phyloP scores from a whole-genome alignment of 2,113 vertebrate genomes.

The Microtus richardsoni region DNA sequence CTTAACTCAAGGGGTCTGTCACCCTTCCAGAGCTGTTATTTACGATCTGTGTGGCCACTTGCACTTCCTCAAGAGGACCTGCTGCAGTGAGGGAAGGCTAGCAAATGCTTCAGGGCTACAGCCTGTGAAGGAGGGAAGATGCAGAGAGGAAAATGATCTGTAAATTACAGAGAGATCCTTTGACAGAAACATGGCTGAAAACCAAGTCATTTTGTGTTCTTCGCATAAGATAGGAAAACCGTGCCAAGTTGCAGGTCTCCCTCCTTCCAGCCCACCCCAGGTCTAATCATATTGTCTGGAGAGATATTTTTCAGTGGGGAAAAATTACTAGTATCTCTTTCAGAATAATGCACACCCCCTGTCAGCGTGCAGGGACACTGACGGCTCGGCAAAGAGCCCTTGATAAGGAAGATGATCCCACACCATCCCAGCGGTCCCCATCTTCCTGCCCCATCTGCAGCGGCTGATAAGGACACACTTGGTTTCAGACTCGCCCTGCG shows the following conservation, averaged over 20 bases:
- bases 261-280: neutral
- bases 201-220: constrained; percentile 73
- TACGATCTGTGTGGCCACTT: neutral
- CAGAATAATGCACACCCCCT: constrained; percentile 73
- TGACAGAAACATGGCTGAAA: constrained; percentile 64
- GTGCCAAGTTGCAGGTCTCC: constrained; percentile 52
- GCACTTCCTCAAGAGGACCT: neutral
- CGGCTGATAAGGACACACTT: constrained; percentile 70
- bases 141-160: constrained; percentile 46
- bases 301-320: constrained; percentile 73
- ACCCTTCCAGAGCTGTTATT: neutral
- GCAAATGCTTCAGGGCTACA: neutral
- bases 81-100: neutral
- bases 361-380: constrained; percentile 68
- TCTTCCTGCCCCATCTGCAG: constrained; percentile 76
- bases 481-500: neutral
- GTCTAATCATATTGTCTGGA: constrained; percentile 75
- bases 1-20: neutral
- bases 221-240: constrained; percentile 69
- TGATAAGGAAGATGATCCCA: constrained; percentile 80
- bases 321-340: constrained; percentile 71
- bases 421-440: constrained; percentile 36
- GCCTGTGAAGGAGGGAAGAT: neutral
- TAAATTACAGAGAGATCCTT: constrained; percentile 65
- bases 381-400: constrained; percentile 81